Evolutionary conservation across 2,888 invertebrate species (phyloP).

Genomic region (Trichopria drosophilae): DNA sequence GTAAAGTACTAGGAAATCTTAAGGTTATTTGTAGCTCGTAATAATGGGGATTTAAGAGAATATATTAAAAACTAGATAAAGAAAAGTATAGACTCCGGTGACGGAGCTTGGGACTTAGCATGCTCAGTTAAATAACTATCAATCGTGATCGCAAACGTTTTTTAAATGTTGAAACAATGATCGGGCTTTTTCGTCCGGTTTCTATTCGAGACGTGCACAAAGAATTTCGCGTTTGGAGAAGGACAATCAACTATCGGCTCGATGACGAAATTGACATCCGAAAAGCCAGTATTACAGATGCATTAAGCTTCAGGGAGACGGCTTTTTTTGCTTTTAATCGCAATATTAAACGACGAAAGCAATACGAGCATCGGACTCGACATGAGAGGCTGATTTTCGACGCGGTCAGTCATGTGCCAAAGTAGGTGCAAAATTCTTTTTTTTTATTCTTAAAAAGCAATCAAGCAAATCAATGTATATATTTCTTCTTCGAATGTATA

Average conservation of each 20-base stretch:
- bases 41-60: conserved; percentile 31
- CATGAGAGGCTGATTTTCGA: too few species aligned
- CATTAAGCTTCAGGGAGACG: conserved; percentile 16
- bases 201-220: conserved; percentile 47
- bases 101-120: conserved; percentile 60
- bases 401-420: too few species aligned
- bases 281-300: conserved; percentile 33
- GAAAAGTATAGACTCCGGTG: conserved; percentile 47
- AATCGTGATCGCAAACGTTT: conserved; percentile 52
- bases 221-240: conserved; percentile 58
- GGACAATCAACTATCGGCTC: conserved; percentile 56
- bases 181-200: conserved; percentile 18
- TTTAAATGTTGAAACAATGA: conserved; percentile 35
- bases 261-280: conserved; percentile 41
- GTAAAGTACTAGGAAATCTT: conserved; percentile 43
- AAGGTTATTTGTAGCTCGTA: conserved; percentile 30
- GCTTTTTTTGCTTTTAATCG: background rate
- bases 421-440: too few species aligned
- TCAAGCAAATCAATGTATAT: too few species aligned
- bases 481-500: too few species aligned
- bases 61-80: conserved; percentile 28
- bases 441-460: too few species aligned
- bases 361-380: too few species aligned
- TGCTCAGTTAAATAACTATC: conserved; percentile 56
- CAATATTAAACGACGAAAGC: too few species aligned